Percentiles rank a stretch among this genome's conserved stretches.
Evolutionary conservation across 2,888 invertebrate genomes (phyloP).

Genomic region (Argyresthia goedartella): DNA sequence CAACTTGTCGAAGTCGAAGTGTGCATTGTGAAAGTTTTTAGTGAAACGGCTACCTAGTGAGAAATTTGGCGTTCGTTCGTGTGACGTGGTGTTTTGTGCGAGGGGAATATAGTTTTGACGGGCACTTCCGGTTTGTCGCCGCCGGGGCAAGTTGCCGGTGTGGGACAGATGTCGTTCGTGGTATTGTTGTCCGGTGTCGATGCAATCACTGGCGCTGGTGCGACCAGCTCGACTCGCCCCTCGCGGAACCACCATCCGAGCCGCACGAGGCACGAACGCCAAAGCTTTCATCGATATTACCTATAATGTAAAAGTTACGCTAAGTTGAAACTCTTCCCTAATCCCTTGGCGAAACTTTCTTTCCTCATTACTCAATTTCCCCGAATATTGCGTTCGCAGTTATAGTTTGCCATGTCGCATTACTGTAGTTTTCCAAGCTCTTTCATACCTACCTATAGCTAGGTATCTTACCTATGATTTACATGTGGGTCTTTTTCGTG

Average conservation of each 20-base stretch:
- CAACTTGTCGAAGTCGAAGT: conserved; percentile 40
- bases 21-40: conserved; percentile 58
- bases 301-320: conserved; percentile 48
- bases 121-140: conserved; percentile 65
- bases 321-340: conserved; percentile 41
- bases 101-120: conserved; percentile 27
- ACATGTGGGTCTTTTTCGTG: too few species aligned
- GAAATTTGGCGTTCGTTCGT: conserved; percentile 31
- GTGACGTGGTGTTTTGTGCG: conserved; percentile 30
- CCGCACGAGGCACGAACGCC: conserved; percentile 19
- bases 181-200: conserved; percentile 28
- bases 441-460: too few species aligned
- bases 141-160: conserved; percentile 46
- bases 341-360: conserved; percentile 40
- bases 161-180: conserved; percentile 27
- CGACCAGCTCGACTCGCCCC: conserved; percentile 23
- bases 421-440: too few species aligned
- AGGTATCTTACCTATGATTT: too few species aligned
- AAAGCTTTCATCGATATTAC: conserved; percentile 46
- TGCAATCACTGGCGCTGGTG: conserved; percentile 22
- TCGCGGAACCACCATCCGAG: conserved; percentile 16
- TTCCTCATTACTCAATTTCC: conserved; percentile 28
- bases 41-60: conserved; percentile 54
- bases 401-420: conserved; percentile 1
- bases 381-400: conserved; percentile 19